A percentile compares a stretch with the other conserved stretches of the same genome.
Evolutionary conservation across 2,888 invertebrate species (phyloP).

Genomic region (Meloe dianella): DNA sequence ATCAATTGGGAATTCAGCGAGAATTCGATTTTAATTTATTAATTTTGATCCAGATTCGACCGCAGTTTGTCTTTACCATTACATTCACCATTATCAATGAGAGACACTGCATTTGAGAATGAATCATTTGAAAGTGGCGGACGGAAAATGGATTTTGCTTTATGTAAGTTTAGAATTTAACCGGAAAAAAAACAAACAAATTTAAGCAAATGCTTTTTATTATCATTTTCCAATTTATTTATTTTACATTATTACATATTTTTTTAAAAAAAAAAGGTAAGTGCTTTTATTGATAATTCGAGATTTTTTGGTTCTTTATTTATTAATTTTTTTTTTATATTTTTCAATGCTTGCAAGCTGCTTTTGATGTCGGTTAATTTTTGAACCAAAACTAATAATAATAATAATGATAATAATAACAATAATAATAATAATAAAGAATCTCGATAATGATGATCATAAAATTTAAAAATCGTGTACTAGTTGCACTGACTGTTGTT

Average conservation of each 20-base stretch:
- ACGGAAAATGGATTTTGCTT: slow-evolving; percentile 82
- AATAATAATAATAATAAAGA: slow-evolving; percentile 15
- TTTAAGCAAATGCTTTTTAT: slow-evolving; percentile 19
- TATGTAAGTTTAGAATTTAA: slow-evolving; percentile 70
- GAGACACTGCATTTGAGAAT: slow-evolving; percentile 61
- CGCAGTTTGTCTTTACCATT: slow-evolving; percentile 74
- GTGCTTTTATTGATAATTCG: slow-evolving; percentile 37
- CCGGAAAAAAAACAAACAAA: not conserved
- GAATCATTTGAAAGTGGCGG: slow-evolving; percentile 58
- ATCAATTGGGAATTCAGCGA: not conserved
- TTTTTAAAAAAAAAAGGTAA: slow-evolving; percentile 34
- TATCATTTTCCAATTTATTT: slow-evolving; percentile 27
- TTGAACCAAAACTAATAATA: not conserved
- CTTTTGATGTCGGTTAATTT: slow-evolving; percentile 27
- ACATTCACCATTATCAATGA: slow-evolving; percentile 60
- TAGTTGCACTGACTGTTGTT: slow-evolving; percentile 39
- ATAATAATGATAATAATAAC: not conserved
- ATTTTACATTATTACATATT: slow-evolving; percentile 28
- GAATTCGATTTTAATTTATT: slow-evolving; percentile 16
- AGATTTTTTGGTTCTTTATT: slow-evolving; percentile 39
- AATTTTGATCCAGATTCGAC: slow-evolving; percentile 64
- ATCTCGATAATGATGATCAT: slow-evolving; percentile 13
- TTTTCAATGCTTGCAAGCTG: slow-evolving; percentile 38
- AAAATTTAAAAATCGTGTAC: slow-evolving; percentile 16
- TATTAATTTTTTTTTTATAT: too few species aligned